Conservation (phyloP, 2,797 vertebrate species). For the Acrocephalus scirpaceus region DNA sequence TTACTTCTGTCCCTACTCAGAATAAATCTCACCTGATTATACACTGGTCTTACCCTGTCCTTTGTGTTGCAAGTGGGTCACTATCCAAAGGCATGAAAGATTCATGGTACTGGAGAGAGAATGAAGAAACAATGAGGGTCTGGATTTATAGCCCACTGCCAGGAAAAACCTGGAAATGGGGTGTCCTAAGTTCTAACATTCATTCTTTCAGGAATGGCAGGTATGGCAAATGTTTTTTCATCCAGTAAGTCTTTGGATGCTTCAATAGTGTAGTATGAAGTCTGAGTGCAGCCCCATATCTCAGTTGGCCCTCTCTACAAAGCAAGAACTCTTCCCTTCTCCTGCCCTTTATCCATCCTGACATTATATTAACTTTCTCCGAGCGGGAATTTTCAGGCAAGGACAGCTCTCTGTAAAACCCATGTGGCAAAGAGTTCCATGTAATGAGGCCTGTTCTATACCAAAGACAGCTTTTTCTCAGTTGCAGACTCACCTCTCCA, state of each 20-base stretch:
- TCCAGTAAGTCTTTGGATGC: neutral
- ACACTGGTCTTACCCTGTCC: neutral
- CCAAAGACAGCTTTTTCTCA: neutral
- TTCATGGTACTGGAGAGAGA: neutral
- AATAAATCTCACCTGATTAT: neutral
- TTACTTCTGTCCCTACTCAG: neutral
- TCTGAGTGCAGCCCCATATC: neutral
- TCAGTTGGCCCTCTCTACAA: neutral
- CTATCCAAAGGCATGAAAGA: neutral
- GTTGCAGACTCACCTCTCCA: neutral
- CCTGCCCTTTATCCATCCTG: neutral
- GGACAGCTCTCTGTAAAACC: neutral
- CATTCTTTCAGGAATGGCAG: neutral
- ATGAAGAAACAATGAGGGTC: neutral
- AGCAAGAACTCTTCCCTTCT: neutral
- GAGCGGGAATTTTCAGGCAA: neutral
- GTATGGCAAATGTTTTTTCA: neutral
- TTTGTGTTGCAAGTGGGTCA: neutral
- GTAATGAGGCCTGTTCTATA: neutral
- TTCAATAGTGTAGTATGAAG: neutral
- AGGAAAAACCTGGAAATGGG: neutral
- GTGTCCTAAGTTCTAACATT: neutral
- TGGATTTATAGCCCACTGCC: neutral
- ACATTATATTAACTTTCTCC: neutral
- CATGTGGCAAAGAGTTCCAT: neutral